Evolutionary conservation across 1,140 invertebrate species (phyloP).

Genomic region (Polypedilum pembai): DNA sequence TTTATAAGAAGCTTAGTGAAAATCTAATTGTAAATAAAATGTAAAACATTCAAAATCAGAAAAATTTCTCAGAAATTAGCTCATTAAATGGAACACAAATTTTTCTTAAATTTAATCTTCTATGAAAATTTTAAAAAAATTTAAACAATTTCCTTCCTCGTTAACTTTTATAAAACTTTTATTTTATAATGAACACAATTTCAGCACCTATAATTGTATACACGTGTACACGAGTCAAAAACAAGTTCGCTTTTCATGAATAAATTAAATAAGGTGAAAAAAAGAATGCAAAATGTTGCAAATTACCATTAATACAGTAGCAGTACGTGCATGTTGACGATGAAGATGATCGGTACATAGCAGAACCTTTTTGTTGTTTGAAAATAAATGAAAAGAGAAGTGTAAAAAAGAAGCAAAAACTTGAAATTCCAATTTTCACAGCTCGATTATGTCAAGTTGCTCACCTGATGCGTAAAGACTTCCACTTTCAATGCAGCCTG

Average conservation of each 20-base stretch:
- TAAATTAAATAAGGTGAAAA: too few species aligned
- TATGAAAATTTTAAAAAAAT: too few species aligned
- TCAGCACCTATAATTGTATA: too few species aligned
- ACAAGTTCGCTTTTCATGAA: too few species aligned
- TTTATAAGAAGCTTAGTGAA: neutral
- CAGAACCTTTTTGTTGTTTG: slow-evolving; percentile 60
- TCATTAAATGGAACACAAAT: too few species aligned
- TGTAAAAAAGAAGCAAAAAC: slow-evolving; percentile 34
- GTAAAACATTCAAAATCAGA: neutral
- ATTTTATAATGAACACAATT: too few species aligned
- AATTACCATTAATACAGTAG: slow-evolving; percentile 61
- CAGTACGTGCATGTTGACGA: slow-evolving; percentile 71
- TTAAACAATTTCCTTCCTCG: too few species aligned
- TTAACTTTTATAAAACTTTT: too few species aligned
- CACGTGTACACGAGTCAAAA: too few species aligned
- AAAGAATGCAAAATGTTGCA: too few species aligned
- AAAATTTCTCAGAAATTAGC: too few species aligned
- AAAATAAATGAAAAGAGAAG: neutral
- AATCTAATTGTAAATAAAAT: neutral
- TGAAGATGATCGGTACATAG: slow-evolving; percentile 59
- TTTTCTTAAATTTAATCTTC: too few species aligned
- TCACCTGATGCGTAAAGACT: slow-evolving; percentile 54
- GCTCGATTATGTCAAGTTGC: neutral
- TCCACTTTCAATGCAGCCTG: slow-evolving; percentile 54
- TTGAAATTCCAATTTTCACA: slow-evolving; percentile 34